Conservation (phyloP, 2,888 invertebrate genomes). For the Acleris holmiana region DNA sequence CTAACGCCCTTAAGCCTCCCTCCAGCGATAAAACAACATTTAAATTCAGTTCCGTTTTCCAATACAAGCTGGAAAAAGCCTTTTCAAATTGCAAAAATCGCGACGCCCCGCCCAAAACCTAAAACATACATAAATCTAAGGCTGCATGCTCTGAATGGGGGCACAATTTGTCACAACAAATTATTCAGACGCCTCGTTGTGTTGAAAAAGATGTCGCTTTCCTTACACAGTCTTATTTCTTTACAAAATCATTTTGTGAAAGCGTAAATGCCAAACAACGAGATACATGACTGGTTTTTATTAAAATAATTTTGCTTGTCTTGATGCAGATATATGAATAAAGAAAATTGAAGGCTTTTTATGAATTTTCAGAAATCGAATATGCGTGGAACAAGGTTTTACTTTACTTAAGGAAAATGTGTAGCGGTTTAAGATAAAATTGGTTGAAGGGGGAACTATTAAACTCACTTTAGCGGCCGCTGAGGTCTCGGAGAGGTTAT, state of each 20-base stretch:
- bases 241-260: slow-evolving; percentile 16
- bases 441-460: slow-evolving; percentile 35
- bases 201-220: slow-evolving; percentile 62
- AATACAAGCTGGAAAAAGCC: slow-evolving; percentile 36
- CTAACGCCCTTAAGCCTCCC: slow-evolving; percentile 24
- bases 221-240: slow-evolving; percentile 38
- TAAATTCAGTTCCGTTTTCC: slow-evolving; percentile 34
- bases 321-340: slow-evolving; percentile 4
- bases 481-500: slow-evolving; percentile 33
- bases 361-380: slow-evolving; percentile 17
- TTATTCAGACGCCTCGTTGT: slow-evolving; percentile 64
- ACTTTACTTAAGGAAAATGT: slow-evolving; percentile 7
- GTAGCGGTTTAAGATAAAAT: slow-evolving; percentile 34
- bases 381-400: slow-evolving; percentile 4
- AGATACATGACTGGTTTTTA: slow-evolving; percentile 15
- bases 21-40: slow-evolving; percentile 34
- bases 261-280: slow-evolving; percentile 4
- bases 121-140: slow-evolving; percentile 57
- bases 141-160: slow-evolving; percentile 66
- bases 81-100: slow-evolving; percentile 37
- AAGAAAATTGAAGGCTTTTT: slow-evolving; percentile 6
- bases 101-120: slow-evolving; percentile 34
- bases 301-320: neutral
- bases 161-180: slow-evolving; percentile 71
- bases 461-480: slow-evolving; percentile 37